Conservation (phyloP, 2,888 invertebrate species). For the Spisula solida region DNA sequence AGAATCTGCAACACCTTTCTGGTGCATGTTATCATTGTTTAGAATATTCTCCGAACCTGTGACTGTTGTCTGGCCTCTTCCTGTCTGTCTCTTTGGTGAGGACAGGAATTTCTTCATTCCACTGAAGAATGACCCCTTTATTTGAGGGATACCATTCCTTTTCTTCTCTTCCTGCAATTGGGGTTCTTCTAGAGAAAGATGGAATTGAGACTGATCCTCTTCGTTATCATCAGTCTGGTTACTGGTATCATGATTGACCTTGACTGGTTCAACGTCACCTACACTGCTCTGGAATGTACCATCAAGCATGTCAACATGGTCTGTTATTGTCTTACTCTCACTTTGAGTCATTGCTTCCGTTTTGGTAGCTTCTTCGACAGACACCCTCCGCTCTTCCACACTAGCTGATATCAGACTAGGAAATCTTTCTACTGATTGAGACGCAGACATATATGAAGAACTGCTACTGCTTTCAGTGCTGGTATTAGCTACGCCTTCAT, state of each 20-base stretch:
- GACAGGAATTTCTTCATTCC: constrained; percentile 73
- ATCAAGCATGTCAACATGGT: constrained; percentile 24
- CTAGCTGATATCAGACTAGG: constrained; percentile 66
- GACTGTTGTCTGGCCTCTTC: constrained; percentile 33
- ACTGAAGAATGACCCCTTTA: constrained; percentile 74
- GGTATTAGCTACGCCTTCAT: constrained; percentile 29
- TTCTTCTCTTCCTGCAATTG: constrained; percentile 47
- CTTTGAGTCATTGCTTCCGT: constrained; percentile 50
- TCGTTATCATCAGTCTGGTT: constrained; percentile 10
- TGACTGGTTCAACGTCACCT: neutral
- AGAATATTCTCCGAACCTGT: neutral
- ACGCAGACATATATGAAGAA: constrained; percentile 53
- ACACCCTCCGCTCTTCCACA: constrained; percentile 45
- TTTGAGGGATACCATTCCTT: constrained; percentile 63
- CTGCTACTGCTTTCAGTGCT: constrained; percentile 41
- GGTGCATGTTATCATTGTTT: neutral
- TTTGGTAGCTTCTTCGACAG: constrained; percentile 56
- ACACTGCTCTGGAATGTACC: neutral
- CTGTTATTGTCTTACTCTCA: constrained; percentile 34
- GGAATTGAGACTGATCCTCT: constrained; percentile 76
- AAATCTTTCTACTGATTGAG: constrained; percentile 64
- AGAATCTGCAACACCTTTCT: neutral
- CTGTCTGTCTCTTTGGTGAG: constrained; percentile 64
- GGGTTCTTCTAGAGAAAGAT: constrained; percentile 76
- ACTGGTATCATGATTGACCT: neutral